Conservation (phyloP, 2,888 invertebrate species). For the Lomographa bimaculata region DNA sequence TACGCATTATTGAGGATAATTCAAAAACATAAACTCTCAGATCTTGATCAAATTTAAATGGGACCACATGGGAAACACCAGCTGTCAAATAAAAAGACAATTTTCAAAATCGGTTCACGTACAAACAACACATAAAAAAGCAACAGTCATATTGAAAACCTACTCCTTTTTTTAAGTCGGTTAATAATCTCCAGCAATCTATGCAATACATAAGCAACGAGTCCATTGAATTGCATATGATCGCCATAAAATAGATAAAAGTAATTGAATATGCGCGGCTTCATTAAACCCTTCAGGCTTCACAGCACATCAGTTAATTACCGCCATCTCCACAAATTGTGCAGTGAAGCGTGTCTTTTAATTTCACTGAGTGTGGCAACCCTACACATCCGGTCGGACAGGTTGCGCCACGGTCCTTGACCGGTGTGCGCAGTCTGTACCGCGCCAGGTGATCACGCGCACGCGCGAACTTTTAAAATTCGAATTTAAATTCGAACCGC, state of each 20-base stretch:
- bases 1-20: too few species aligned
- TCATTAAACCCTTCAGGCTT: conserved; percentile 20
- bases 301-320: conserved; percentile 31
- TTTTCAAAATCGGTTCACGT: too few species aligned
- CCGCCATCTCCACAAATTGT: conserved; percentile 25
- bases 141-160: too few species aligned
- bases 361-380: conserved; percentile 52
- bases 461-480: conserved; percentile 41
- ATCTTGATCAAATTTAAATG: too few species aligned
- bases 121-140: too few species aligned
- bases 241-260: conserved; percentile 1
- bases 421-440: conserved; percentile 46
- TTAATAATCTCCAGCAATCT: too few species aligned
- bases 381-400: conserved; percentile 70
- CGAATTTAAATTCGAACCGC: conserved; percentile 37
- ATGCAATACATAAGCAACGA: too few species aligned
- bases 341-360: conserved; percentile 46
- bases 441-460: conserved; percentile 31
- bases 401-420: conserved; percentile 68
- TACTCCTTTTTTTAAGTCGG: too few species aligned
- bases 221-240: too few species aligned
- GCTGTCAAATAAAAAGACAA: too few species aligned
- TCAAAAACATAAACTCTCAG: too few species aligned
- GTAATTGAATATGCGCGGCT: conserved; percentile 7
- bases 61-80: too few species aligned